These are phyloP conservation scores for Andrena minutula DNA, from an alignment of 2,888 invertebrate species.

Conservation along the genomic window DNA sequence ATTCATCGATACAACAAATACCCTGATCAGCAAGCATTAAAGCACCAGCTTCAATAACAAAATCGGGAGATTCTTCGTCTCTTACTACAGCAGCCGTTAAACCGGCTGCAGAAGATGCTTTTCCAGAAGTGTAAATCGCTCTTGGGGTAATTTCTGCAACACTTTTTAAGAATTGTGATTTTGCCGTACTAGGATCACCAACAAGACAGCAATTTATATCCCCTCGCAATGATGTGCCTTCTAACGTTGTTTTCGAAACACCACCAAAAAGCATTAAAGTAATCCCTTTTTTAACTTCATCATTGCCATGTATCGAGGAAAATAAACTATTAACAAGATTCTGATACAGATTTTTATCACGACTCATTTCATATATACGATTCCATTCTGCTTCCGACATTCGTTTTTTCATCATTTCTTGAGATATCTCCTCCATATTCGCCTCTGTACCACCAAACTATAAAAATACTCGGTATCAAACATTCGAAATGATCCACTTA, in stretches of 20 bases:
- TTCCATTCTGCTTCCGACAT: conserved; percentile 98
- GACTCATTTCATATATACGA: conserved; percentile 98
- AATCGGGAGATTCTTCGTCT: conserved; percentile 99
- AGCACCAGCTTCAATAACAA: conserved; percentile 99
- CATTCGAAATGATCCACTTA: neutral
- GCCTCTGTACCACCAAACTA: conserved; percentile 94
- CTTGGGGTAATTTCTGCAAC: conserved; percentile 97
- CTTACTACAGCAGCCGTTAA: conserved; percentile 99
- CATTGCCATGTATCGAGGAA: conserved; percentile 98
- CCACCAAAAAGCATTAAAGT: conserved; percentile 98
- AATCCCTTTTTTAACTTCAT: conserved; percentile 97
- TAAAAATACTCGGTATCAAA: conserved; percentile 49
- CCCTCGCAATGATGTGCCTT: conserved; percentile 96
- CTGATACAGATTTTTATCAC: conserved; percentile 95
- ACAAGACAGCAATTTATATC: conserved; percentile 99
- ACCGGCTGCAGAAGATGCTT: conserved; percentile 99
- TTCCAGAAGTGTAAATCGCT: conserved; percentile 99
- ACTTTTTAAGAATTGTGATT: conserved; percentile 98
- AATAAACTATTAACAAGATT: conserved; percentile 97
- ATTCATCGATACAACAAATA: conserved; percentile 99
- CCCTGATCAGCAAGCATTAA: conserved; percentile 99
- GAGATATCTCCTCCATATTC: conserved; percentile 94
- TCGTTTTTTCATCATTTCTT: conserved; percentile 96
- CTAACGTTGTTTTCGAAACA: conserved; percentile 96
- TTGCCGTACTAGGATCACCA: conserved; percentile 99